Evolutionary conservation across 2,888 invertebrate genomes (phyloP), one percentile per base, ranked within the genome.

Genomic region (Drosophila merina): DNA sequence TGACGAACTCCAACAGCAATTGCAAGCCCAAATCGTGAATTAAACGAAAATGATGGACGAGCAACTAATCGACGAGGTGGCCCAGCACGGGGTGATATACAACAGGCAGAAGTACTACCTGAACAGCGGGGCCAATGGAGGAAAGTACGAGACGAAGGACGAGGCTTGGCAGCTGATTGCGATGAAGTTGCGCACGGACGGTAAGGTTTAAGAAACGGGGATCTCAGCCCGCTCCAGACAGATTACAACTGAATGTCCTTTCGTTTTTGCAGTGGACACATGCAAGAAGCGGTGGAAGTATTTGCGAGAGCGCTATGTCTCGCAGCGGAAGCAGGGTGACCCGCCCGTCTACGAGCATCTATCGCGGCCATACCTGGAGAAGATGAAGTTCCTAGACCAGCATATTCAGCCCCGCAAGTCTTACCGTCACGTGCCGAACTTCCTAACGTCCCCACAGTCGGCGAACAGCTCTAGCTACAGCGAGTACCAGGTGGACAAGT

Each of bases 271-370:
- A 92, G 92, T 92, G 64, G 92, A 92, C 71, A 90, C 91, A 6
- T 92, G 92, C 70, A 92, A 92, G 56, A 92, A 92, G 70, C 90
- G 92, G 1, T 92, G 92, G 92, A 92, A 92, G 72, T 92, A 92
- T 54, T 62, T 92, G 7, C 88, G 92, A 3, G 92, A 92, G 56
- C 89, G 92, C 0, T 92, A 92, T 66, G 92, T 92, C 0, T 92
- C 92, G 2, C 92, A 92, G 64, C 89, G 91, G 2, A 92, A 92
- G 64, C 91, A 91, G 63, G 90, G 91, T 3, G 91, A 91, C 68
- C 90, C 92, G 2, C 92, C 92, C 4, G 90, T 91, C 2, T 92
- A 91, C 70, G 92, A 92, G 58, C 92, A 92, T 68, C 77, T 92
- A 8, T 92, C 92, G 2, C 90, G 92, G 1, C 92, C 92, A 0